A percentile compares a stretch with the other conserved stretches of the same genome.
Conservation (phyloP, 2,113 vertebrate genomes). For the Sylvietta virens region DNA sequence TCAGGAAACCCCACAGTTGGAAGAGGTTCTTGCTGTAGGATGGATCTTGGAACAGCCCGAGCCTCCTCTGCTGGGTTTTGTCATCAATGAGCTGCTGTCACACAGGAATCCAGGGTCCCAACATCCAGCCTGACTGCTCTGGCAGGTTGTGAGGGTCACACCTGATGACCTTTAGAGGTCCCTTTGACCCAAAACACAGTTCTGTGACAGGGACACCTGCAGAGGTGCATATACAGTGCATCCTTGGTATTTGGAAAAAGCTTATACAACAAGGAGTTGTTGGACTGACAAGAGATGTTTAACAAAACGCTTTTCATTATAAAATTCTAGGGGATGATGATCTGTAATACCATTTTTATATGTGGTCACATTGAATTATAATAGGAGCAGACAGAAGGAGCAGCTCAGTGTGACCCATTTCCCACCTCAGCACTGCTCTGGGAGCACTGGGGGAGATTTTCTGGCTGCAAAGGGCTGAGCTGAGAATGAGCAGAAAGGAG, state of each 20-base stretch:
- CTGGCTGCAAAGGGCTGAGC: neutral
- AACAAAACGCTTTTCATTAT: neutral
- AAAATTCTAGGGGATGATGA: rapidly evolving
- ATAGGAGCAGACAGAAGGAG: neutral
- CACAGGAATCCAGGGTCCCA: neutral
- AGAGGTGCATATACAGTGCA: rapidly evolving
- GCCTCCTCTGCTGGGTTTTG: neutral
- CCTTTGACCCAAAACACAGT: neutral
- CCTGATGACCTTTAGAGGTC: neutral
- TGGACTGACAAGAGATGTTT: neutral
- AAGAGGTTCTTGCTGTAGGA: neutral
- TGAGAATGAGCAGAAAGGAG: neutral
- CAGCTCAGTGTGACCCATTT: neutral
- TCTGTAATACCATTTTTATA: rapidly evolving
- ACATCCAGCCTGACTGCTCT: neutral
- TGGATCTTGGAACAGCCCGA: rapidly evolving
- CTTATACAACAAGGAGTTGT: neutral
- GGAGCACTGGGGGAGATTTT: neutral
- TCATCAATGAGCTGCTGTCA: neutral
- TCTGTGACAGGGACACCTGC: neutral
- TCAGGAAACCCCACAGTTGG: rapidly evolving
- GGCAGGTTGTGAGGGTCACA: neutral
- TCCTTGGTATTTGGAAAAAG: neutral
- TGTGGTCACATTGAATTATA: rapidly evolving
- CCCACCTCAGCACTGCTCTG: neutral